Conservation (phyloP, 2,888 invertebrate species). For the Drosophila paramelanica region DNA sequence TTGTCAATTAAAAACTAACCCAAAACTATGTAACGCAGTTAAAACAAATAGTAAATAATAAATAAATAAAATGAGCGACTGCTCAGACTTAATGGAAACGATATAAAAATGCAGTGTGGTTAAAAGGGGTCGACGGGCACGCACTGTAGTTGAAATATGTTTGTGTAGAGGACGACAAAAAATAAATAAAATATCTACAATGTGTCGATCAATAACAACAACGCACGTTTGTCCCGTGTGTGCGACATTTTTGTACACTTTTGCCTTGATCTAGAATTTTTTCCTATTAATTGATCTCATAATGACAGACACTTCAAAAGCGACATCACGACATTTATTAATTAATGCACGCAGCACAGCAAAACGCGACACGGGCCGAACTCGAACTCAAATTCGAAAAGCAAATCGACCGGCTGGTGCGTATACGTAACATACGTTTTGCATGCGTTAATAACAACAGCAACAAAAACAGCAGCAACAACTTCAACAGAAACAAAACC, state of each 20-base stretch:
- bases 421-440: conserved; percentile 73
- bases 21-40: conserved; percentile 15
- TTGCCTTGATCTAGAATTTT: conserved; percentile 83
- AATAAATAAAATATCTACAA: conserved; percentile 38
- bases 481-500: conserved; percentile 18
- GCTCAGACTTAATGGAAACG: conserved; percentile 34
- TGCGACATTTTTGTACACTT: conserved; percentile 76
- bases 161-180: conserved; percentile 45
- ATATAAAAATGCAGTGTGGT: conserved; percentile 16
- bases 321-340: conserved; percentile 83
- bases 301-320: conserved; percentile 82
- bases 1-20: conserved; percentile 47
- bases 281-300: conserved; percentile 84
- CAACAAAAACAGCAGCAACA: conserved; percentile 29
- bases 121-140: conserved; percentile 39
- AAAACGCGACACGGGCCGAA: conserved; percentile 33
- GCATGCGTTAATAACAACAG: conserved; percentile 57
- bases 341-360: conserved; percentile 71
- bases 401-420: conserved; percentile 50
- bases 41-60: conserved; percentile 34
- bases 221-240: conserved; percentile 56
- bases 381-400: conserved; percentile 40
- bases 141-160: conserved; percentile 22
- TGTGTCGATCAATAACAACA: conserved; percentile 60
- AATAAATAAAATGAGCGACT: conserved; percentile 33